Evolutionary conservation across 2,797 vertebrate genomes (phyloP), one percentile per base, ranked within the genome.

Genomic region (Poliocrania exsul): DNA sequence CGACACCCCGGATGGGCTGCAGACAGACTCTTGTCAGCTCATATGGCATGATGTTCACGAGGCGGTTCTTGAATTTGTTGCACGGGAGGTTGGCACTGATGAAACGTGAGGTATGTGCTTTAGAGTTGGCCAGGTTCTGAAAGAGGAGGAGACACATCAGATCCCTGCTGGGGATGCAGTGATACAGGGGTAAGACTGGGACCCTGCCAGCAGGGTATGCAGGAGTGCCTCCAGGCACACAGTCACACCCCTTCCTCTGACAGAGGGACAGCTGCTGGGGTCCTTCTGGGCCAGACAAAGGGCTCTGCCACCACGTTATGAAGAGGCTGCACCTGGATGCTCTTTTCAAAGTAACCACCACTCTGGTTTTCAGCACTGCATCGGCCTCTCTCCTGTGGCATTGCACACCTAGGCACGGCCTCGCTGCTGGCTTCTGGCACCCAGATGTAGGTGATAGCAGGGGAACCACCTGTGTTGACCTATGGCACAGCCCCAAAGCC

Each of bases 51-150:
- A 99, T 99, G 97, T 99, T 99, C 92, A 99, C 99, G 15, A 99
- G 98, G 53, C 99, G 98, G 97, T 99, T 99, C 98, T 99, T 99
- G 97, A 99, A 99, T 95, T 99, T 99, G 98, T 99, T 99, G 97
- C 99, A 99, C 0, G 98, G 99, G 94, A 99, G 98, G 97, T 99
- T 99, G 98, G 99, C 99, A 95, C 99, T 99, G 98, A 99, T 99
- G 98, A 99, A 99, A 96, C 98, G 98, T 92, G 99, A 99, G 75
- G 99, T 99, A 97, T 99, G 99, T 97, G 98, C 98, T 98, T 99
- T 99, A 91, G 98, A 99, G 95, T 98, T 99, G 97, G 99, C 98
- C 97, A 99, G 98, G 96, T 99, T 97, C 99, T 99, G 88, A 57
- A 82, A 94, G 75, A 38, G n/a, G 46, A 75, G 74, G n/a, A 77